A percentile compares a stretch with the other conserved stretches of the same genome.
These are phyloP conservation scores for Platygyra sinensis DNA, from an alignment of 64 coral and sea anemone species.

Conservation along the genomic window DNA sequence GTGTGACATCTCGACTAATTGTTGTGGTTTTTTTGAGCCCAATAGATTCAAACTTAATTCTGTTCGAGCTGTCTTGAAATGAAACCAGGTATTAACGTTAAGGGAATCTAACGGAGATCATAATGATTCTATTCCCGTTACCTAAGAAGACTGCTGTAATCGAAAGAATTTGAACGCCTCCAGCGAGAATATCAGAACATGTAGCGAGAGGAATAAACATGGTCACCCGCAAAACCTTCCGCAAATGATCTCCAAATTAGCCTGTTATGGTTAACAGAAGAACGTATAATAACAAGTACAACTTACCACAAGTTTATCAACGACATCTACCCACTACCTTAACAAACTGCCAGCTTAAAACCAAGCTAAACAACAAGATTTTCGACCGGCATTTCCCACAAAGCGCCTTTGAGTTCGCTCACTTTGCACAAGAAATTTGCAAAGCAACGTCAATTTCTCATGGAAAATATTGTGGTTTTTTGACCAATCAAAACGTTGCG, in stretches of 20 bases:
- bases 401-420: not conserved
- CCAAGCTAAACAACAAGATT: not conserved
- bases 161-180: not conserved
- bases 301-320: slow-evolving; percentile 30
- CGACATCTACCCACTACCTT: not conserved
- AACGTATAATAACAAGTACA: not conserved
- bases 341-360: not conserved
- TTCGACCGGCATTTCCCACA: not conserved
- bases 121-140: not conserved
- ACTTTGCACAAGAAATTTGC: slow-evolving; percentile 16
- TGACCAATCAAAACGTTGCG: slow-evolving; percentile 22
- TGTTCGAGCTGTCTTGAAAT: not conserved
- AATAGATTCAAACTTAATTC: not conserved
- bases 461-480: slow-evolving; percentile 16
- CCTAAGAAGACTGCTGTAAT: not conserved
- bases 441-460: slow-evolving; percentile 35
- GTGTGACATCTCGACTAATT: not conserved
- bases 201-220: not conserved
- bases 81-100: no score
- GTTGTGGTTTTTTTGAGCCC: slow-evolving; percentile 1
- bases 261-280: not conserved
- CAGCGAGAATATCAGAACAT: not conserved
- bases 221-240: slow-evolving; percentile 17
- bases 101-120: not conserved
- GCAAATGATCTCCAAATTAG: slow-evolving; percentile 43